Evolutionary conservation across 2,797 vertebrate genomes (phyloP).

Genomic region (Amblyraja radiata): DNA sequence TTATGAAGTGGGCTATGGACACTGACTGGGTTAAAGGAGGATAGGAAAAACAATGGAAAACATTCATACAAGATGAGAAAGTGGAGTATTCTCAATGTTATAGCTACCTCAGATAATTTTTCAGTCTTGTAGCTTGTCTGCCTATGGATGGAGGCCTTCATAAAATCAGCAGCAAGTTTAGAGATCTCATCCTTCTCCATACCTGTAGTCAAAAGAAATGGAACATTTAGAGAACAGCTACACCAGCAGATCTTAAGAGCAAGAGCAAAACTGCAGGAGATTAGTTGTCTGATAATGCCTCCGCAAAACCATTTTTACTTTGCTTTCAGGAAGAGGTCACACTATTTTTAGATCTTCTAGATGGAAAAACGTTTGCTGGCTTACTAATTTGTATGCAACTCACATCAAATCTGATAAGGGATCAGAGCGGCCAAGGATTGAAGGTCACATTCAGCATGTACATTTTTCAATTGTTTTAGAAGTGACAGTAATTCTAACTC

Average conservation of each 20-base stretch:
- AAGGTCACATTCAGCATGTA: too few relatives aligned
- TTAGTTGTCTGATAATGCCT: slow-evolving; percentile 52
- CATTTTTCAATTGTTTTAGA: too few relatives aligned
- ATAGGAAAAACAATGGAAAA: too few relatives aligned
- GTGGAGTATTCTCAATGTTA: not conserved
- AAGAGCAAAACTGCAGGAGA: not conserved
- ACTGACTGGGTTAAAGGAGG: too few relatives aligned
- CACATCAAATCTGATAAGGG: too few relatives aligned
- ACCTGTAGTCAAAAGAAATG: not conserved
- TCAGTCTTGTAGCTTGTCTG: slow-evolving; percentile 83
- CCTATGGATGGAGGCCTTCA: slow-evolving; percentile 82
- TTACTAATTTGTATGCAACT: too few relatives aligned
- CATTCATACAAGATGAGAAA: not conserved
- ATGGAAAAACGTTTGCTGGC: too few relatives aligned
- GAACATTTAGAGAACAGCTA: not conserved
- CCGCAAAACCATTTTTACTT: slow-evolving; percentile 47
- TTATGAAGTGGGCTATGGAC: too few relatives aligned
- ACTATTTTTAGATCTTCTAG: too few relatives aligned
- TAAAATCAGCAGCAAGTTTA: slow-evolving; percentile 81
- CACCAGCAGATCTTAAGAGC: not conserved
- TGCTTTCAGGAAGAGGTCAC: not conserved
- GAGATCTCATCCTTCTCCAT: slow-evolving; percentile 87
- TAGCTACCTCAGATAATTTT: slow-evolving; percentile 70
- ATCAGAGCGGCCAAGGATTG: too few relatives aligned
- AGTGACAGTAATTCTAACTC: too few relatives aligned